Base-by-base conservation (phyloP, 2,888 invertebrate genomes). In the Tanytarsus gracilentus region DNA sequence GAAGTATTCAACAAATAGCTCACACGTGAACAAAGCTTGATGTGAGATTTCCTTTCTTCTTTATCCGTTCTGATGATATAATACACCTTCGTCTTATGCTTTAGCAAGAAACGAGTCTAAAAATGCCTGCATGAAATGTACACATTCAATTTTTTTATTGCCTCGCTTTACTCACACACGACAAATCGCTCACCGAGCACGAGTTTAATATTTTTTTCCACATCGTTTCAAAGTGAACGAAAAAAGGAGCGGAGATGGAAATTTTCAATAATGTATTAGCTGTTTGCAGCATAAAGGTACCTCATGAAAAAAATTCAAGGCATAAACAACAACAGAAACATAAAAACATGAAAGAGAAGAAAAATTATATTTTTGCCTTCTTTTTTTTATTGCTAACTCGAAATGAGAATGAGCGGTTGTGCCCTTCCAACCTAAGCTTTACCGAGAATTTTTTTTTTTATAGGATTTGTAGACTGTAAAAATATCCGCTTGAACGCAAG, bases 1-100 rank as follows among this genome's bases (percentile, higher is more conserved):
- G 18, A 18, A 44, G n/a, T 18, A 44, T 44, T 44, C 44, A 44
- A 44, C 44, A 44, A 44, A 44, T 44, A 44, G 23, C 23, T 18
- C 44, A 44, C 44, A 44, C 44, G 44, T 44, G 21, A 21, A 33
- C 6, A 33, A 33, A 33, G n/a, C 33, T 33, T 33, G 9, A 44
- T 23, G 23, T 44, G 18, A 18, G 44, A 44, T 44, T 44, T 23
- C 11, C 16, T 36, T 36, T 36, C 36, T 14, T 44, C 23, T 21
- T n/a, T n/a, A n/a, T n/a, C n/a, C n/a, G n/a, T n/a, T n/a, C n/a
- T n/a, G n/a, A 7, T 23, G 21, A 23, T 23, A 23, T 44, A 44
- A 44, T 18, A 44, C n/a, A 44, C 21, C 21, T 14, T 16, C 23
- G 11, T 11, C 18, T 44, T n/a, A 44, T 44, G 21, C n/a, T n/a